phyloP scores from a whole-genome alignment of 1,140 invertebrate species.

The Coenobita brevimanus region DNA sequence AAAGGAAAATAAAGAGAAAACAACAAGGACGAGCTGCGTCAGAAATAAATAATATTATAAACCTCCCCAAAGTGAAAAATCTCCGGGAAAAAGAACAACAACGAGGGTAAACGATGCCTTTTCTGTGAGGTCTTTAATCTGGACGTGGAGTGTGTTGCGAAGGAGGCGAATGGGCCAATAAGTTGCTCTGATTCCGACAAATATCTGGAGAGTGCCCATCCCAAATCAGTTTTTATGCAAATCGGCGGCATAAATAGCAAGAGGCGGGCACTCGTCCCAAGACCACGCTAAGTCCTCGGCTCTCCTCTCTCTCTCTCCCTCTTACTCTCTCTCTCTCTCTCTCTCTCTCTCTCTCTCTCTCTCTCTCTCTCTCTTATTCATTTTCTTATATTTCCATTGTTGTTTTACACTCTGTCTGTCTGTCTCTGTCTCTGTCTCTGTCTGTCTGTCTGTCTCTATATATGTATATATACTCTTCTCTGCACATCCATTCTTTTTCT shows the following conservation, averaged over 20 bases:
- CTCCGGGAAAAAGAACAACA: slow-evolving; percentile 24
- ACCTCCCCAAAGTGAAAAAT: too few species aligned
- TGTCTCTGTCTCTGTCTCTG: too few species aligned
- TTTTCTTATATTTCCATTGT: too few species aligned
- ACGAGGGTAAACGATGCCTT: slow-evolving; percentile 59
- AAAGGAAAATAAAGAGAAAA: too few species aligned
- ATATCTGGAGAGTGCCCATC: slow-evolving; percentile 68
- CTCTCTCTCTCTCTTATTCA: neutral
- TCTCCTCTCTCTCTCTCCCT: slow-evolving; percentile 8
- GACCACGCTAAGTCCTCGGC: slow-evolving; percentile 28
- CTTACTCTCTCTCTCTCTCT: too few species aligned
- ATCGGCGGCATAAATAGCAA: slow-evolving; percentile 60
- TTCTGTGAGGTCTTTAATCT: slow-evolving; percentile 61
- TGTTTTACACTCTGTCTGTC: too few species aligned
- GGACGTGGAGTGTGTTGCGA: slow-evolving; percentile 58
- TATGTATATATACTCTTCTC: too few species aligned
- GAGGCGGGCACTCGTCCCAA: slow-evolving; percentile 16
- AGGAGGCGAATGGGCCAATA: slow-evolving; percentile 66
- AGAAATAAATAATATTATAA: too few species aligned
- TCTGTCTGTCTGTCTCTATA: too few species aligned
- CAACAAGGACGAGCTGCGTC: too few species aligned
- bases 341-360: neutral
- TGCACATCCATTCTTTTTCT: too few species aligned
- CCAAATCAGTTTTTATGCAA: slow-evolving; percentile 70
- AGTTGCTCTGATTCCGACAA: slow-evolving; percentile 70